Percentiles rank a stretch among this genome's conserved stretches.
Evolutionary conservation across 2,888 invertebrate genomes (phyloP).

Genomic region (Hypomecis punctinalis): DNA sequence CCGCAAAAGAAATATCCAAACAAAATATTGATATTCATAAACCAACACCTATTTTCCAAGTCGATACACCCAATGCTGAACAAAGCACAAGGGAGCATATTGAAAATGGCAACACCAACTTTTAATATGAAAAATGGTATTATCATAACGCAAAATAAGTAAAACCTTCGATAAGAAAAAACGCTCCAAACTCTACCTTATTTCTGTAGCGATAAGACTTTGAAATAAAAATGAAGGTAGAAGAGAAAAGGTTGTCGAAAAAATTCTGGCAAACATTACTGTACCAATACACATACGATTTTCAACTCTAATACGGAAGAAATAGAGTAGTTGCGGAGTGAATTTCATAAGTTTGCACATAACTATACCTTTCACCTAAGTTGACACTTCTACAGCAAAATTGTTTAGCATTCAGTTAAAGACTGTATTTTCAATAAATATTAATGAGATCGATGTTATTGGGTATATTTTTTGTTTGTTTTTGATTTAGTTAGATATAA

Average conservation of each 20-base stretch:
- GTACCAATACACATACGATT: constrained; percentile 5
- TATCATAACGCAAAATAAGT: constrained; percentile 68
- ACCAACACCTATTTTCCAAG: constrained; percentile 46
- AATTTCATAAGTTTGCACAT: constrained; percentile 28
- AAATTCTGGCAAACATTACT: constrained; percentile 18
- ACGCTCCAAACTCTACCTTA: constrained; percentile 7
- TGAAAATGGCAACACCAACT: constrained; percentile 66
- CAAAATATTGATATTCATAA: constrained; percentile 43
- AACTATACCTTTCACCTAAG: constrained; percentile 54
- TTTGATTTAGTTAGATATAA: neutral
- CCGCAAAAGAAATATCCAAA: constrained; percentile 34
- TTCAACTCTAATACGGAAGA: constrained; percentile 2
- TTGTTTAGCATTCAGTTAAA: constrained; percentile 58
- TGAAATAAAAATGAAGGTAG: constrained; percentile 11
- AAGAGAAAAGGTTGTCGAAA: constrained; percentile 30
- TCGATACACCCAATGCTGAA: constrained; percentile 42
- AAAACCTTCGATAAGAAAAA: constrained; percentile 12
- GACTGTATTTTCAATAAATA: constrained; percentile 63
- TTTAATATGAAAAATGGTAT: constrained; percentile 84
- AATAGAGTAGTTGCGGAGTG: constrained; percentile 17
- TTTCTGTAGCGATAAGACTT: neutral
- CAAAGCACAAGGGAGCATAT: constrained; percentile 51
- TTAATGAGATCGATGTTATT: constrained; percentile 58
- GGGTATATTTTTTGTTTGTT: constrained; percentile 29
- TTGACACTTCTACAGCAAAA: constrained; percentile 57